Base-by-base conservation (phyloP, 1,140 invertebrate species). In the Drosophila kurseongensis region DNA sequence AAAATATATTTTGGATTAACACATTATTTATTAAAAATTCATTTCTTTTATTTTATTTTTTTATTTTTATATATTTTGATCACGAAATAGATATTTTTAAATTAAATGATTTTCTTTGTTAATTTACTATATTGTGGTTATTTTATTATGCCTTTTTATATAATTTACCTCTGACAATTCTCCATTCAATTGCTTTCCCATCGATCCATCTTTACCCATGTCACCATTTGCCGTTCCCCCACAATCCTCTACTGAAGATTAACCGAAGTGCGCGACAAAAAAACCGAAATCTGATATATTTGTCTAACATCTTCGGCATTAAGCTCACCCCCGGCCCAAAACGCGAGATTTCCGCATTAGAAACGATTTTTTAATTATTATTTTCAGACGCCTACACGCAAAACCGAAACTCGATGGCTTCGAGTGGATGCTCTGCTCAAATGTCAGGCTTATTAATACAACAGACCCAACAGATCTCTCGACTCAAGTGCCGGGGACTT, bases 301-400 rank as follows among this genome's bases (percentile, higher is more conserved):
- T 89, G 76, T 83, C 72, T 72, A 73, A 88, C 83, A 88, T 89
- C 83, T 82, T 78, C 81, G 83, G 84, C 79, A 83, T 77, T 88
- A 88, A 89, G 84, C 80, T 63, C 63, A 54, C 47, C 59, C 42
- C 35, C 60, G 13, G 13, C 44, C 51, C 27, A 51, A 75, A 62
- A 55, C 48, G 65, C 56, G 65, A 84, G 80, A 90, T 89, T 89
- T 89, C 80, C 84, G 84, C 84, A 89, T 89, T 89, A 68, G 62
- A 84, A 89, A 75, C 75, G 50, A 75, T 74, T 84, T 86, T 82
- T 88, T 86, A 88, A 90, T 89, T 89, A 89, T 90, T 86, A 75
- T 86, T 86, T 86, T 89, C 72, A 66, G 48, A 90, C 84, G 85
- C 84, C 84, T 67, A 89, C 84, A 71, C 81, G 62, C 55, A 63